Base-by-base conservation (phyloP, 2,113 vertebrate species). In the Paracanthobrama guichenoti region DNA sequence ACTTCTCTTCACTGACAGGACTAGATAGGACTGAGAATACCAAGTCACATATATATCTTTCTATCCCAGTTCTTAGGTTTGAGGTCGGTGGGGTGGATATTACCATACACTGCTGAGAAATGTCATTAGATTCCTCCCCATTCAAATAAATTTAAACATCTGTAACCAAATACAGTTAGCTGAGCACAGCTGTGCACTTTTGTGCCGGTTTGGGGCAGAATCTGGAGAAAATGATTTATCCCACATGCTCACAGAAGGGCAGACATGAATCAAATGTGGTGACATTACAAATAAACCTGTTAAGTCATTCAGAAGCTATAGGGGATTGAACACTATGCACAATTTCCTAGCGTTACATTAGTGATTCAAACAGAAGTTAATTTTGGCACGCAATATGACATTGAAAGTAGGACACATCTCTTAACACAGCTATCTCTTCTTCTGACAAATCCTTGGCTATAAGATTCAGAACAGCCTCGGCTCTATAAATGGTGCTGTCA, bases 211-310 rank as follows among this genome's bases (percentile, higher is more conserved):
- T 79, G 7, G 6, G 22, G 76, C 11, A 7, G 55, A 79, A 79
- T 62, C 53, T 44, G 35, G 55, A 60, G 76, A 79, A 76, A 79
- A 79, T 62, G 22, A 79, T 79, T 79, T 60, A 31, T 62, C 55
- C 76, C 76, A 79, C 76, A 79, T 79, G 76, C 31, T 44, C 31
- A 9, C 31, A 42, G 14, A 79, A 44, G 31, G 35, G 28, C 76
- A 35, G 55, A 42, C 55, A 79, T 79, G 22, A 42, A 79, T 79
- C 76, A 79, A 60, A 79, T 1, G 22, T 79, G 55, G 76, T 62
- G 76, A 79, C 76, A 79, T 79, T 62, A 39, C 31, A 60, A 79
- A 79, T 79, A 79, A 79, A 79, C 76, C 76, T 79, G 76, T 24
- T 24, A 79, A 62, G 76, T 60, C 55, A 22, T 79, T 79, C 55